Evolutionary conservation across 1,140 invertebrate species (phyloP), one percentile per base, ranked within the genome.

Genomic region (Thalassaphorura encarpata): DNA sequence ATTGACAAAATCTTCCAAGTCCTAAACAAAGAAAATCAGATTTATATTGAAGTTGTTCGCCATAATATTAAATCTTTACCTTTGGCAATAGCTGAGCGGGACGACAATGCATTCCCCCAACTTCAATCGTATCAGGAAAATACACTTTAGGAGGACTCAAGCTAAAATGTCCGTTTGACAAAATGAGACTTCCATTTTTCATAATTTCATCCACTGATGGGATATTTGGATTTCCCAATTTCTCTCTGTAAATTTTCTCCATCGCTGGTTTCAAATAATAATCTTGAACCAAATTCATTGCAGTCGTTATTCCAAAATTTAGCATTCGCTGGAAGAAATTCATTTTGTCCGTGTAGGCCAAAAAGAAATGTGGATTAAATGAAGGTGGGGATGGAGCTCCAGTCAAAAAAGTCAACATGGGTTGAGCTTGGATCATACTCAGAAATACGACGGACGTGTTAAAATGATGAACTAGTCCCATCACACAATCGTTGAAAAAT

Each of bases 121-220:
- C 72, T 68, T 81, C 77, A 4, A 81, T 63, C 1, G 77, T 62
- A 27, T 71, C 73, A 0, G 77, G 74, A 2, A 72, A 67, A 15
- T 67, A 67, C 0, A 76, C 73, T 36, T 71, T 70, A 0, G 77
- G 67, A 3, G 71, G 70, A 56, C 73, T 75, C 3, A 79, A 46
- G 2, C 71, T 67, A 46, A 75, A 74, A 68, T 82, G 76, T n/a
- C 72, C 71, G 66, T 83, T 83, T 0, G 74, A 67, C 11, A 83
- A 63, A 13, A 80, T 56, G 31, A 83, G 60, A 28, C 75, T 74
- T 5, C 76, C 58, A 31, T 74, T 75, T 28, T 64, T 70, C 29
- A 75, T 68, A 6, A 78, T 42, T 48, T 75, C 68, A 1, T 70
- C 53, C 11, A 76, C 60, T 47, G 76, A 72, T 72, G 74, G 71